A percentile compares a stretch with the other conserved stretches of the same genome.
These are phyloP conservation scores for Mermis nigrescens DNA, from an alignment of 2,888 invertebrate species.

Conservation along the genomic window DNA sequence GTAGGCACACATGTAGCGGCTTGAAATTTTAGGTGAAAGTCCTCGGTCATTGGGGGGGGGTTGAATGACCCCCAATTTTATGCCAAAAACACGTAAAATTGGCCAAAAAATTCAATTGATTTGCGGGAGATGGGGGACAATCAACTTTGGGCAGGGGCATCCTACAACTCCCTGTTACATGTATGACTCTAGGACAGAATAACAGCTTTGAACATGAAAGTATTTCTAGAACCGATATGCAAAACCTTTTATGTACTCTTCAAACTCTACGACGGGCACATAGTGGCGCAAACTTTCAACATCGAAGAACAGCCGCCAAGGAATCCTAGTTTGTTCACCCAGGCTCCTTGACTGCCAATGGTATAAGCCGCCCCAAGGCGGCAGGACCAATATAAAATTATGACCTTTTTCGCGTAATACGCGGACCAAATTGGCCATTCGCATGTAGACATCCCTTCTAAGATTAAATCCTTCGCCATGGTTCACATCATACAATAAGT, in stretches of 20 bases:
- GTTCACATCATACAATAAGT: conserved; percentile 85
- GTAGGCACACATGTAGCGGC: no score
- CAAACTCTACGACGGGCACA: conserved; percentile 66
- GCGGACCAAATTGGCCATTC: conserved; percentile 62
- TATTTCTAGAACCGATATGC: not conserved
- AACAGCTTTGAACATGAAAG: no score
- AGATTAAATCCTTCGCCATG: conserved; percentile 89
- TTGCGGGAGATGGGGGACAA: no score
- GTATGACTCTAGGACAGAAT: no score
- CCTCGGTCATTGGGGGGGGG: no score
- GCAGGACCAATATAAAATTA: conserved; percentile 46
- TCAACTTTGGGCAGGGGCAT: no score
- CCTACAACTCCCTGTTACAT: no score
- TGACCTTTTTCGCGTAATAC: conserved; percentile 41
- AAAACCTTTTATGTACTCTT: conserved; percentile 54
- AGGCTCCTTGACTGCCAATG: conserved; percentile 58
- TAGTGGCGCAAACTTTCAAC: conserved; percentile 52
- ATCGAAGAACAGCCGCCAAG: conserved; percentile 73
- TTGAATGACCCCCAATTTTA: no score
- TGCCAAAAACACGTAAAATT: not conserved
- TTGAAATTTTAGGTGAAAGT: no score
- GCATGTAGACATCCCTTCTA: conserved; percentile 79
- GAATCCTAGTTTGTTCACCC: conserved; percentile 43
- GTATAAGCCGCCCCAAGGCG: conserved; percentile 71
- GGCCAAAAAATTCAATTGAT: no score